These are phyloP conservation scores for Sinonovacula constricta DNA, from an alignment of 1,140 invertebrate genomes.

Conservation along the genomic window DNA sequence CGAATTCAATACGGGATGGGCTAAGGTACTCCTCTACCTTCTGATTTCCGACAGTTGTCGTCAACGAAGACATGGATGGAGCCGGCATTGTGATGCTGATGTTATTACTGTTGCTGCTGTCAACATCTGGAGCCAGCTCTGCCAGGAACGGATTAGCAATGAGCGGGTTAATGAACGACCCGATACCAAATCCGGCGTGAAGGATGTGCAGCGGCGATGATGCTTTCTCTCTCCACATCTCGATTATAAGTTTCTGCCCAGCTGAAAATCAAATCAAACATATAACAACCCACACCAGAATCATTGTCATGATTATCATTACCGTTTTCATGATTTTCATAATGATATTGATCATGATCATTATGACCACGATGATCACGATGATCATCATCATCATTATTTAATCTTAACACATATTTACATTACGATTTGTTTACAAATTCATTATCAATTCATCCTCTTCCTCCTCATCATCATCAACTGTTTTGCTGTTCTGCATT, in stretches of 20 bases:
- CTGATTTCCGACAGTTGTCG: slow-evolving; percentile 28
- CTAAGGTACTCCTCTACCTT: background rate
- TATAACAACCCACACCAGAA: background rate
- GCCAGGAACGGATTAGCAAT: slow-evolving; percentile 66
- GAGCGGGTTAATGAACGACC: slow-evolving; percentile 65
- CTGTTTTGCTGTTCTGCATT: too few species aligned
- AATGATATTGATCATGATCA: too few species aligned
- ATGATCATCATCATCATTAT: too few species aligned
- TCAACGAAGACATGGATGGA: too few species aligned
- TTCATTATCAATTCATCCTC: too few species aligned
- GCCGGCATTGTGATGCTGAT: slow-evolving; percentile 5
- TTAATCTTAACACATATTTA: too few species aligned
- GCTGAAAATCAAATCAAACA: slow-evolving; percentile 55
- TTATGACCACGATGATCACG: too few species aligned
- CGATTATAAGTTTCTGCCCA: slow-evolving; percentile 61
- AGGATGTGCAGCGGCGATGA: slow-evolving; percentile 62
- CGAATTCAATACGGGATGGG: slow-evolving; percentile 60
- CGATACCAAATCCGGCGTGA: slow-evolving; percentile 67
- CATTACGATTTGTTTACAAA: too few species aligned
- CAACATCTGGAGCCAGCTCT: background rate
- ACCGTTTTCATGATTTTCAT: too few species aligned
- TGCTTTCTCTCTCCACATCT: slow-evolving; percentile 62
- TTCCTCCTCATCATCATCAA: too few species aligned
- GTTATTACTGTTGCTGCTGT: background rate
- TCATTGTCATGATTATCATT: too few species aligned